Evolutionary conservation across 2,113 vertebrate species (phyloP), one percentile per base, ranked within the genome.

Genomic region (Forbesichthys papilliferus): DNA sequence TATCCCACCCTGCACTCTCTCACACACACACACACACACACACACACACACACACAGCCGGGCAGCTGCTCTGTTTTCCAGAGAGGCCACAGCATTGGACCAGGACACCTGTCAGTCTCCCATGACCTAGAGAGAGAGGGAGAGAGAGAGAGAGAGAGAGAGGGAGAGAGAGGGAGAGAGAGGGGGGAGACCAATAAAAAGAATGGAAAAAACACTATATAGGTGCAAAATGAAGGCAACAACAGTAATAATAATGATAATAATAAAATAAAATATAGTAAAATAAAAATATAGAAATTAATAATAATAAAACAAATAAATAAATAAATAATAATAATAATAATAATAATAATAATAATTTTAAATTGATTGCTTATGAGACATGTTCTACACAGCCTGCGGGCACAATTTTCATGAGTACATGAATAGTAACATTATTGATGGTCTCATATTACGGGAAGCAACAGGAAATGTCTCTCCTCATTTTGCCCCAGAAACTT

Each of bases 71-170:
- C 71, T 72, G 60, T 81, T 82, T 92, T 80, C 34, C 34, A 81
- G 56, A 80, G 80, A 79, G 65, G 80, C 85, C 78, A 79, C 80
- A 5, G 1, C 34, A 70, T 54, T 9, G 36, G 65, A 87, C 85
- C 80, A 63, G 81, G 78, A 84, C 92, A 93, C 92, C 89, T 92
- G 91, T 49, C 34, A 78, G 66, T 88, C 89, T 93, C 91, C 88
- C 92, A 92, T 72, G 88, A 88, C 58, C 71, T 77, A 84, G n/a
- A 65, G 48, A 65, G 12, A 64, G 47, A 49, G 48, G 27, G 18
- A 16, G 16, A 48, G 61, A 64, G 18, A 34, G 62, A 36, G 51
- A 34, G 54, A 14, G n/a, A 13, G 66, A 16, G 33, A 20, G 54
- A 55, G 36, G 46, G 54, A 36, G 63, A 36, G 46, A 18, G 61